phyloP scores from a whole-genome alignment of 2,113 vertebrate genomes.

The Nothobranchius kuhntae region DNA sequence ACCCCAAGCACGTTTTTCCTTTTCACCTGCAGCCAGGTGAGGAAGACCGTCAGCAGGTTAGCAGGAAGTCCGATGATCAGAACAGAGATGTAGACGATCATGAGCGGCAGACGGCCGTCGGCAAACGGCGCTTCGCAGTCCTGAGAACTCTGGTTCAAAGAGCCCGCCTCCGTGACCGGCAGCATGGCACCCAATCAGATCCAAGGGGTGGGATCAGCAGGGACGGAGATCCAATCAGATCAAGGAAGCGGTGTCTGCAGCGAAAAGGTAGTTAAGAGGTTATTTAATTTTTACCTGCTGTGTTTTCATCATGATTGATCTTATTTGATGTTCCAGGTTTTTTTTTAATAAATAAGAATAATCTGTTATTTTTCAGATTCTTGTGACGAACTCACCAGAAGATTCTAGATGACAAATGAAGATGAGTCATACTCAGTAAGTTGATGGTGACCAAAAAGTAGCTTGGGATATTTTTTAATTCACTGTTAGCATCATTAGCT shows the following conservation, averaged over 20 bases:
- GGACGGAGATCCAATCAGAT: neutral
- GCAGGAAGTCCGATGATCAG: constrained; percentile 82
- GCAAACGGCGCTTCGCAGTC: constrained; percentile 50
- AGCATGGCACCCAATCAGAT: constrained; percentile 20
- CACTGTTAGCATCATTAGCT: too few species aligned
- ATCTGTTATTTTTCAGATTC: too few species aligned
- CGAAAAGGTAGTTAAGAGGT: too few species aligned
- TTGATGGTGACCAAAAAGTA: too few species aligned
- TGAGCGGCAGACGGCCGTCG: constrained; percentile 63
- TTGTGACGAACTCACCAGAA: too few species aligned
- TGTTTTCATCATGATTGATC: neutral
- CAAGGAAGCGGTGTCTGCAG: too few species aligned
- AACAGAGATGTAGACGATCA: constrained; percentile 80
- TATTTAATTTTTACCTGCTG: neutral
- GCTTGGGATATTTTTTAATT: too few species aligned
- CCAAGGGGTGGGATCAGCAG: neutral
- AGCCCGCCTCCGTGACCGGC: rapidly evolving
- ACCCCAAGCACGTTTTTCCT: constrained; percentile 81
- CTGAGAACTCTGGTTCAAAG: rapidly evolving
- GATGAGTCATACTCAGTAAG: too few species aligned
- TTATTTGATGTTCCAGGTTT: too few species aligned
- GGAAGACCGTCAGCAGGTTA: constrained; percentile 80
- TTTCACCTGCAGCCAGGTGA: constrained; percentile 78
- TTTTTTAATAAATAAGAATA: too few species aligned
- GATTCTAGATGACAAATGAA: too few species aligned